Conservation (phyloP, 2,113 vertebrate genomes). For the Equus przewalskii region DNA sequence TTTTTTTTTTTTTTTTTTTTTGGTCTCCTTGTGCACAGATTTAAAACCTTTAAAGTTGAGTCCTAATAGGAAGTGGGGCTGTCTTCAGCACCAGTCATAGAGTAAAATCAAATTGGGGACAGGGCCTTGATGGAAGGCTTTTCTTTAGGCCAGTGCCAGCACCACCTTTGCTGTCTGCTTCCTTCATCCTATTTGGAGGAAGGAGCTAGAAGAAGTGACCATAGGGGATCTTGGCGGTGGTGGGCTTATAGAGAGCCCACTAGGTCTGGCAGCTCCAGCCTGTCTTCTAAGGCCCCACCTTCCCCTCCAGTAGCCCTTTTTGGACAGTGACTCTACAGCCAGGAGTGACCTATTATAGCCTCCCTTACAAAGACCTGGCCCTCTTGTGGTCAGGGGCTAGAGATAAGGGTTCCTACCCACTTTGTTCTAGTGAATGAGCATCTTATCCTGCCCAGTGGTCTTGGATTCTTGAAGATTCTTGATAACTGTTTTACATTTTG, state of each 20-base stretch:
- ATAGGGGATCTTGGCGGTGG: background rate
- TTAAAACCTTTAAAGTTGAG: slow-evolving; percentile 48
- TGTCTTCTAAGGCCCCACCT: background rate
- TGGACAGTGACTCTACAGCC: background rate
- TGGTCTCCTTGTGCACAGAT: slow-evolving; percentile 79
- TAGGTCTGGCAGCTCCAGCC: background rate
- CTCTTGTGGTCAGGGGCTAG: background rate
- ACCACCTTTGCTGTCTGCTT: background rate
- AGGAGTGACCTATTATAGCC: background rate
- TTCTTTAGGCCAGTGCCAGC: background rate
- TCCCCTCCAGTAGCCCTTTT: background rate
- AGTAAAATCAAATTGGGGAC: background rate
- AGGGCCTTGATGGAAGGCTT: background rate
- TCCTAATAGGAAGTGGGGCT: background rate
- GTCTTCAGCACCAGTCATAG: background rate
- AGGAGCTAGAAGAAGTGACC: background rate
- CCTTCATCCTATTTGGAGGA: background rate
- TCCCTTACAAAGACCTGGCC: background rate
- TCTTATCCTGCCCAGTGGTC: background rate
- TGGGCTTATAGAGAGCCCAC: background rate
- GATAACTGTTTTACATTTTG: background rate
- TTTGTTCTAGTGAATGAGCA: background rate
- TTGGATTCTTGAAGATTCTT: background rate
- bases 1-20: slow-evolving; percentile 64
- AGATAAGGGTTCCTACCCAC: background rate